Evolutionary conservation across 2,797 vertebrate genomes (phyloP).

Genomic region (Oreochromis grahami): DNA sequence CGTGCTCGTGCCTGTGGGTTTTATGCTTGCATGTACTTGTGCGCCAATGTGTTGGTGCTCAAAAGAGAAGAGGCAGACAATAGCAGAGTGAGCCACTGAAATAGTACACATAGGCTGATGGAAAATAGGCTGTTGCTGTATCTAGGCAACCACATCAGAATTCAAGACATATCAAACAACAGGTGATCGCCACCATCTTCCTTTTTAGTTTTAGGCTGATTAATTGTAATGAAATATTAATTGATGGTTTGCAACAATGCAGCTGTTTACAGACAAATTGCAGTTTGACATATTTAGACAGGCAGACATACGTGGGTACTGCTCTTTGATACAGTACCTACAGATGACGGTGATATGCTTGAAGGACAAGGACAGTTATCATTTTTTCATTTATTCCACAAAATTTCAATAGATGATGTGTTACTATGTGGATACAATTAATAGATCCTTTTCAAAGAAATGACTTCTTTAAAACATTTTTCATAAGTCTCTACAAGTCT

Average conservation of each 20-base stretch:
- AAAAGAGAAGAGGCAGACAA: conserved; percentile 35
- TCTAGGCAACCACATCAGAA: conserved; percentile 68
- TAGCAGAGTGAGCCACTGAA: conserved; percentile 27
- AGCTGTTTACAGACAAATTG: background rate
- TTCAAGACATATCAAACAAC: conserved; percentile 46
- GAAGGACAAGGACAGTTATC: background rate
- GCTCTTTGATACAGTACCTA: background rate
- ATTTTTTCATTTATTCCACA: background rate
- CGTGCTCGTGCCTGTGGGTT: background rate
- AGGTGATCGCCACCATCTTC: conserved; percentile 44
- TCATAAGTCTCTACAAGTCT: background rate
- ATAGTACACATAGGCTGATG: conserved; percentile 11
- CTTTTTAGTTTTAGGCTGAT: conserved; percentile 4
- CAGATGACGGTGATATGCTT: background rate
- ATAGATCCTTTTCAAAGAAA: background rate
- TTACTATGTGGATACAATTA: background rate
- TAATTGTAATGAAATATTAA: background rate
- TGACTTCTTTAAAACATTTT: background rate
- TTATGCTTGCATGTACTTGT: background rate
- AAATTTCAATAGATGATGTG: background rate
- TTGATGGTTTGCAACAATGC: background rate
- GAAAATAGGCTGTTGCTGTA: conserved; percentile 45
- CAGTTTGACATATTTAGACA: background rate
- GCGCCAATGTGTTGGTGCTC: conserved; percentile 5
- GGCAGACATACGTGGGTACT: background rate